Evolutionary conservation across 92 coral and sea anemone genomes (phyloP).

Genomic region (Montipora capitata): DNA sequence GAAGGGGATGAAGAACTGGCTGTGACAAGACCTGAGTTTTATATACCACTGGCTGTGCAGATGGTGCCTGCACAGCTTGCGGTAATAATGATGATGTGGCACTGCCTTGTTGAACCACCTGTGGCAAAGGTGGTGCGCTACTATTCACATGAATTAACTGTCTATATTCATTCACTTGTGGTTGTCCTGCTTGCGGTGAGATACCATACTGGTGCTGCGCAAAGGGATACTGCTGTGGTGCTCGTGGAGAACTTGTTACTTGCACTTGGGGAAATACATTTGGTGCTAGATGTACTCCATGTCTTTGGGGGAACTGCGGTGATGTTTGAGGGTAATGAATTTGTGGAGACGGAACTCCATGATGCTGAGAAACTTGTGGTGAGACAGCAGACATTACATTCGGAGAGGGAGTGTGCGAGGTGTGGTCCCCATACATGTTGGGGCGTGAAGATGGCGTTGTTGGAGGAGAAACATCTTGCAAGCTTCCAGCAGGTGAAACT

Average conservation of each 20-base stretch:
- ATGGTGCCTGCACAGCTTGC: conserved; percentile 25
- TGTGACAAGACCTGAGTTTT: conserved; percentile 80
- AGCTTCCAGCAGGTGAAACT: conserved; percentile 95
- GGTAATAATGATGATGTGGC: conserved; percentile 24
- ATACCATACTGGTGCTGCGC: conserved; percentile 72
- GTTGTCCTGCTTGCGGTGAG: conserved; percentile 66
- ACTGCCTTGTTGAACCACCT: conserved; percentile 59
- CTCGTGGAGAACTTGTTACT: conserved; percentile 69
- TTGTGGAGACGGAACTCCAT: conserved; percentile 81
- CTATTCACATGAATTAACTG: conserved; percentile 85
- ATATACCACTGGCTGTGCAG: conserved; percentile 67
- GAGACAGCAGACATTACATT: conserved; percentile 82
- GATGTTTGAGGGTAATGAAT: conserved; percentile 64
- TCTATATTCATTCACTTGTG: conserved; percentile 70
- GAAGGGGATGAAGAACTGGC: conserved; percentile 96
- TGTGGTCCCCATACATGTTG: conserved; percentile 71
- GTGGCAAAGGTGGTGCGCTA: conserved; percentile 62
- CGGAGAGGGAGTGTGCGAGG: conserved; percentile 90
- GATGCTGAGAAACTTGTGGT: conserved; percentile 84
- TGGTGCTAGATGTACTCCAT: conserved; percentile 60
- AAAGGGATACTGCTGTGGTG: conserved; percentile 71
- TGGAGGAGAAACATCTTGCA: conserved; percentile 99
- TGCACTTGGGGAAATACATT: conserved; percentile 72
- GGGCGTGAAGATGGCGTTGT: conserved; percentile 95
- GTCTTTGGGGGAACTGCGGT: conserved; percentile 75